Evolutionary conservation across 2,888 invertebrate species (phyloP).

Genomic region (Bombylius major): DNA sequence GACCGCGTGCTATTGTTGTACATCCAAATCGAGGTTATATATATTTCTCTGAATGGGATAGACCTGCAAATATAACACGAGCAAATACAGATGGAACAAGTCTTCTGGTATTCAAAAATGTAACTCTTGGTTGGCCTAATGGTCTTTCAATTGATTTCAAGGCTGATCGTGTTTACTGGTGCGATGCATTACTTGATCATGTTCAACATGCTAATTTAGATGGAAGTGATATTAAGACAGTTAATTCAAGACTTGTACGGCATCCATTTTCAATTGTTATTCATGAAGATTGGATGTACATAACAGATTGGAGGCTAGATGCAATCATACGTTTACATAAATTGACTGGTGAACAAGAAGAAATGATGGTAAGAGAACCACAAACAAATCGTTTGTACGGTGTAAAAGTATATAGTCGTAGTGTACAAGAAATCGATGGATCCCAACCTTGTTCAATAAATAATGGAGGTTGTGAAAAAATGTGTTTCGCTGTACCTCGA

Average conservation of each 20-base stretch:
- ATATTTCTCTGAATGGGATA: conserved; percentile 93
- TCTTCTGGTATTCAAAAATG: conserved; percentile 74
- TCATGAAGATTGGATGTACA: conserved; percentile 83
- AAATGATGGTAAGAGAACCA: conserved; percentile 74
- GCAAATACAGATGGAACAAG: conserved; percentile 83
- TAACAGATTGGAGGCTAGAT: conserved; percentile 93
- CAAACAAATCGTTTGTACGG: conserved; percentile 84
- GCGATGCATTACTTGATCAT: conserved; percentile 90
- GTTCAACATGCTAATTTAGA: conserved; percentile 88
- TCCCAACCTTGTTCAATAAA: conserved; percentile 71
- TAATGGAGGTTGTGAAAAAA: conserved; percentile 86
- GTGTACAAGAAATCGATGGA: conserved; percentile 55
- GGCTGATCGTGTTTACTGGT: conserved; percentile 88
- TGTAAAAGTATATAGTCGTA: conserved; percentile 73
- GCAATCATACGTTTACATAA: conserved; percentile 87
- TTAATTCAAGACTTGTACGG: conserved; percentile 70
- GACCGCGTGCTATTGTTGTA: conserved; percentile 91
- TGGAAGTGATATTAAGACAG: conserved; percentile 80
- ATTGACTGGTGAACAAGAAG: conserved; percentile 74
- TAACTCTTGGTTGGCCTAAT: conserved; percentile 95
- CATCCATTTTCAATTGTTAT: conserved; percentile 91
- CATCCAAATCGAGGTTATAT: conserved; percentile 91
- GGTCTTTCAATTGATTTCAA: conserved; percentile 87
- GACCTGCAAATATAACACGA: conserved; percentile 91
- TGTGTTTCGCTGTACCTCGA: conserved; percentile 82